Percentiles rank a stretch among this genome's conserved stretches.
Conservation (phyloP, 2,797 vertebrate genomes). For the Lutjanus campechanus region DNA sequence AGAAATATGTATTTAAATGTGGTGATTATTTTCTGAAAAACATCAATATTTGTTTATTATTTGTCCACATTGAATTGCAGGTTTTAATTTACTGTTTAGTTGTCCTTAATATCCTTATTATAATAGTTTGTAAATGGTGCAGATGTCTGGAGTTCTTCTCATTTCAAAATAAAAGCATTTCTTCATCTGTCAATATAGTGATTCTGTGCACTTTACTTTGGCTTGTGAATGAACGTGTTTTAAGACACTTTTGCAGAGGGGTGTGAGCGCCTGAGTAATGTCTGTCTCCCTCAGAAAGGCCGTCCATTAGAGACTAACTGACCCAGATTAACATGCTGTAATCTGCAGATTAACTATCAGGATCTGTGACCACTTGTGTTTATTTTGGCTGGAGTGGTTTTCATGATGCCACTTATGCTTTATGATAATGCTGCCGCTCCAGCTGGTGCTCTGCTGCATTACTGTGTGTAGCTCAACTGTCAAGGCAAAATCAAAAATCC, state of each 20-base stretch:
- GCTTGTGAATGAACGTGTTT: not conserved
- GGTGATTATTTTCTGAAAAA: not conserved
- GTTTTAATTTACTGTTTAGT: not conserved
- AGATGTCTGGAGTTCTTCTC: too few relatives aligned
- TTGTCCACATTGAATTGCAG: rapidly evolving
- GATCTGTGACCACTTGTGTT: constrained; percentile 68
- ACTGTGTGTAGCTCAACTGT: too few relatives aligned
- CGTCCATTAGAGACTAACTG: constrained; percentile 57
- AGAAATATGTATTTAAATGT: rapidly evolving
- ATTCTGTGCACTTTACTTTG: not conserved
- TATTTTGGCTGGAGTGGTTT: constrained; percentile 59
- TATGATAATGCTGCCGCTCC: not conserved
- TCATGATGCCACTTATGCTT: constrained; percentile 50
- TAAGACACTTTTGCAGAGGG: not conserved
- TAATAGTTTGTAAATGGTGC: not conserved
- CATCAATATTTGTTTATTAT: not conserved
- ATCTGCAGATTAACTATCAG: constrained; percentile 81
- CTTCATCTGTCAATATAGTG: rapidly evolving
- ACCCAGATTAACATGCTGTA: constrained; percentile 78
- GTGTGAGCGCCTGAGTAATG: not conserved
- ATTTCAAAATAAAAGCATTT: not conserved
- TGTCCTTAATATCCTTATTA: not conserved
- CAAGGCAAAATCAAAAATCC: too few relatives aligned
- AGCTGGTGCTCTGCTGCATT: not conserved
- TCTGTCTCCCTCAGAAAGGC: constrained; percentile 15